Evolutionary conservation across 2,888 invertebrate species (phyloP).

Genomic region (Galeopsomyia nigrocyanea): DNA sequence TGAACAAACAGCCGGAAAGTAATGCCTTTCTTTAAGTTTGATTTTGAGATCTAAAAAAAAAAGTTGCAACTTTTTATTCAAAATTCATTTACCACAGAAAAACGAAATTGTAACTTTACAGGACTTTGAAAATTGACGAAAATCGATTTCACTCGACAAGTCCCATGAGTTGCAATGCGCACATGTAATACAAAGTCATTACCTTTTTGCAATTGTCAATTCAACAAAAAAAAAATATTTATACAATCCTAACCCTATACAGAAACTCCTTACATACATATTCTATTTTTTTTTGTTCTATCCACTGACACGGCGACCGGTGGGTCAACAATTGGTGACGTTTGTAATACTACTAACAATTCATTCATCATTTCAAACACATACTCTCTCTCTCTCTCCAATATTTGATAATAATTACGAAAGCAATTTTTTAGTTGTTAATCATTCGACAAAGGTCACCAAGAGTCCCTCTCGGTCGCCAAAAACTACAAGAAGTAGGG

Average conservation of each 20-base stretch:
- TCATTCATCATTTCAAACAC: no score
- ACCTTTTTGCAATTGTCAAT: not conserved
- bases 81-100: not conserved
- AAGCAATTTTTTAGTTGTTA: not conserved
- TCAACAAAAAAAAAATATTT: not conserved
- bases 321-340: conserved; percentile 16
- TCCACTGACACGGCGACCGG: conserved; percentile 23
- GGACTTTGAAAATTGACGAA: conserved; percentile 24
- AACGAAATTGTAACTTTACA: not conserved
- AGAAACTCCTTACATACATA: conserved; percentile 10
- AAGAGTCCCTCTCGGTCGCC: conserved; percentile 11
- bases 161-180: conserved; percentile 19
- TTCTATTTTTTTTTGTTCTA: conserved; percentile 14
- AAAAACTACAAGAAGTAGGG: conserved; percentile 34
- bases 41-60: not conserved
- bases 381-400: no score
- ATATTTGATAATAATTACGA: not conserved
- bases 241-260: conserved; percentile 2
- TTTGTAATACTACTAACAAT: not conserved
- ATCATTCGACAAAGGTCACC: conserved; percentile 14
- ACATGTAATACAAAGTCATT: not conserved
- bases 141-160: conserved; percentile 22
- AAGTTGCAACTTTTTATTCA: not conserved
- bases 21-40: no score
- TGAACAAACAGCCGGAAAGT: no score